Evolutionary conservation across 2,797 vertebrate genomes (phyloP).

Genomic region (Bovichtus diacanthus): DNA sequence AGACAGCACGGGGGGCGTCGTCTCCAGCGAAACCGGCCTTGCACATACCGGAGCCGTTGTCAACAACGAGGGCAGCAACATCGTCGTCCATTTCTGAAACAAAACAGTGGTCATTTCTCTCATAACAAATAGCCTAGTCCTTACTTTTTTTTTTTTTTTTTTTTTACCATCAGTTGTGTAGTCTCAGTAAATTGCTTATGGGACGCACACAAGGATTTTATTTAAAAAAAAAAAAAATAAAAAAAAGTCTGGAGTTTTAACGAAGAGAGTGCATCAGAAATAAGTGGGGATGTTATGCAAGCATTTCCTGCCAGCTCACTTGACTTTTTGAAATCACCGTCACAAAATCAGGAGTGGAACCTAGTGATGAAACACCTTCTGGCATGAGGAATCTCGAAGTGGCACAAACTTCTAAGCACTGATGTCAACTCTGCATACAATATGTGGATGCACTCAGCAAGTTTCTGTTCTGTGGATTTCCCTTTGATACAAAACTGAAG

Average conservation of each 20-base stretch:
- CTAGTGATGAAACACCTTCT: neutral
- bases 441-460: neutral
- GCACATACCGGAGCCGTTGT: constrained; percentile 92
- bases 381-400: neutral
- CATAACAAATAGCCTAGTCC: too few species aligned
- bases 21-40: constrained; percentile 93
- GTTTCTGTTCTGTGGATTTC: too few species aligned
- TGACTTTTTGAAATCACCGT: neutral
- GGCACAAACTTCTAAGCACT: neutral
- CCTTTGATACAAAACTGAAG: neutral
- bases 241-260: too few species aligned
- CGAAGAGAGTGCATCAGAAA: neutral
- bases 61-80: constrained; percentile 90
- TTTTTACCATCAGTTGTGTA: too few species aligned
- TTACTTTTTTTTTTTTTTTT: too few species aligned
- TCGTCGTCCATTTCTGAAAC: constrained; percentile 87
- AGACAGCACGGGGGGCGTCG: constrained; percentile 90
- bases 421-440: neutral
- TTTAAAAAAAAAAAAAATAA: too few species aligned
- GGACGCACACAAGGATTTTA: too few species aligned
- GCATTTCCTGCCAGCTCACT: neutral
- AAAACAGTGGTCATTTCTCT: too few species aligned
- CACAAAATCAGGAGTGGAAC: neutral
- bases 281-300: neutral
- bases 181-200: too few species aligned